Evolutionary conservation across 2,888 invertebrate genomes (phyloP), one percentile per base, ranked within the genome.

Genomic region (Amiota communis): DNA sequence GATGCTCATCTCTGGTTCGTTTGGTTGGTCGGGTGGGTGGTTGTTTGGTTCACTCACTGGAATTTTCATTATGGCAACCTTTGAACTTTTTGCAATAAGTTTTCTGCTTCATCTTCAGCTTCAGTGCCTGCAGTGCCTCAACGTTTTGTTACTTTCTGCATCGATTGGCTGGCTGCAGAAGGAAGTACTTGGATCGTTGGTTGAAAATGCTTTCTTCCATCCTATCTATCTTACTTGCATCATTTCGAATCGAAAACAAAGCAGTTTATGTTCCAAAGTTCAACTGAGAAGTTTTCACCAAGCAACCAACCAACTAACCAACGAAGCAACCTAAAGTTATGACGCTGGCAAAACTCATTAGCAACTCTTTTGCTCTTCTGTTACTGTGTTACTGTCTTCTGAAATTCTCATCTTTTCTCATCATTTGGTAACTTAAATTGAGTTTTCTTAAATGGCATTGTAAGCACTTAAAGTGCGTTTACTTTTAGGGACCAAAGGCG

Each of bases 81-180:
- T 84, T 84, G 78, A 85, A 84, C 83, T 82, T 80, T 78, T 67
- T 74, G 75, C 82, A 80, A 78, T 78, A 81, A 80, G 75, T 80
- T 84, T 72, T 65, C 69, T 65, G 36, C 59, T 36, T 74, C 70
- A 72, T 80, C 79, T 79, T 78, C 72, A 36, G 36, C 36, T 36
- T 36, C 36, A 36, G 72, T 12, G 53, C 53, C n/a, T 13, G n/a
- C 53, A 53, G 15, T 15, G 15, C n/a, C 53, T 9, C 12, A 13
- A 15, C 53, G 53, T 10, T 53, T 53, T 53, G 53, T 15, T 15
- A 53, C 53, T 15, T 15, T 13, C 13, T 53, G 15, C 53, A 13
- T 15, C 53, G 53, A 8, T 11, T 53, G 53, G 53, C 53, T 53
- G 53, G 53, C 53, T 53, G 53, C 15, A 36, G 36, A 36, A 36